These are phyloP conservation scores for Holothuria leucospilota DNA, from an alignment of 53 echinoderm and acorn worm genomes.

Conservation along the genomic window DNA sequence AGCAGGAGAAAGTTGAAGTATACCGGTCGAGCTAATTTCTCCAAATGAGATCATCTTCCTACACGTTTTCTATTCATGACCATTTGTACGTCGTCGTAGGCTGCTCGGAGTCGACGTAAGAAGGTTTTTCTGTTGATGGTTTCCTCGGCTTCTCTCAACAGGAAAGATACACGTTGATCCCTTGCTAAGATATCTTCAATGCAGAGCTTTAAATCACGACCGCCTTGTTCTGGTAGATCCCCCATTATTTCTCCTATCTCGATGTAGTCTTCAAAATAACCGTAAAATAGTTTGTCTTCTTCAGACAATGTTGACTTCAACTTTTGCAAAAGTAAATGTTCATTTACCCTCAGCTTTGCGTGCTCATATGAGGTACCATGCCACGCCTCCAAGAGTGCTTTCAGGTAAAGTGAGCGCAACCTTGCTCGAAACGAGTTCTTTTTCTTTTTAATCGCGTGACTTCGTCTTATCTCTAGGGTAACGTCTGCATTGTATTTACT, in stretches of 20 bases:
- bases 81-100: background rate
- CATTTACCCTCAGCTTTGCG: background rate
- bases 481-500: background rate
- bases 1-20: too few species aligned
- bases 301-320: background rate
- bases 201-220: background rate
- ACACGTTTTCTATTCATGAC: background rate
- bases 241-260: background rate
- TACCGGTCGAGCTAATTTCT: too few species aligned
- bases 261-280: background rate
- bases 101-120: background rate
- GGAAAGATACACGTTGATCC: background rate
- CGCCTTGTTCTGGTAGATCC: background rate
- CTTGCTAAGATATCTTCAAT: conserved; percentile 11
- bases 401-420: background rate
- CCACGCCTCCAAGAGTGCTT: background rate
- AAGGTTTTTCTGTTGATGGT: conserved; percentile 2
- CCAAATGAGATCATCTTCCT: background rate
- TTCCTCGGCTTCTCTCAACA: conserved; percentile 8
- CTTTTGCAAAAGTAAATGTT: background rate
- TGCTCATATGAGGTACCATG: background rate
- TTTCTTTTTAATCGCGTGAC: conserved; percentile 2
- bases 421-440: background rate
- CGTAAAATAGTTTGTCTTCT: background rate
- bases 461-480: background rate